Base-by-base conservation (phyloP, 2,797 vertebrate genomes). In the Sebastes minor region DNA sequence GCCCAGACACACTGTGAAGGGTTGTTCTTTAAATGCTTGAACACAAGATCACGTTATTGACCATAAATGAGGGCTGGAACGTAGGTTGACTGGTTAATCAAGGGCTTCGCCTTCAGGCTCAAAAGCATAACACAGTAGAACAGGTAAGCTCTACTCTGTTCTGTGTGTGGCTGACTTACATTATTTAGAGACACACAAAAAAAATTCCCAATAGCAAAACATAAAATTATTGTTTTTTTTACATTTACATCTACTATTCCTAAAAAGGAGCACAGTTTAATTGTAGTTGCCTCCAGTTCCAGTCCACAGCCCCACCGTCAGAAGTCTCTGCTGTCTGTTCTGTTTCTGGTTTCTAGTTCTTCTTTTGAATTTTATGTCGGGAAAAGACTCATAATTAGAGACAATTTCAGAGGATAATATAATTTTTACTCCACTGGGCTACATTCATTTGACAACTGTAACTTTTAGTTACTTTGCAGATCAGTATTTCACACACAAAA, bases 311-410 rank as follows among this genome's bases (percentile, higher is more conserved):
- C n/a, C 0, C 1, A 56, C 10, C 0, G 13, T 57, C 55, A 57
- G 22, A 57, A 8, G 23, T 57, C 53, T 55, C 22, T 55, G 10
- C 12, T 57, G 46, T 52, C 12, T 57, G 46, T 52, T 52, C 46
- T 52, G 42, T 16, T 46, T 16, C 16, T 46, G 18, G 46, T 52
- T 49, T 49, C 46, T 49, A 20, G 46, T 49, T 49, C 46, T 49
- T 49, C 14, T 49, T 49, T 0, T 0, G 46, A 0, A 49, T 49
- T 49, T 49, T 49, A 49, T 0, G 46, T 20, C 46, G 0, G 18
- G 46, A 52, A 52, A 52, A 57, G 23, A 57, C 23, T 23, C 22
- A 23, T 6, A 56, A 13, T 25, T 13, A 56, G 46, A 52, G 46
- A 52, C 53, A 23, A 56, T 25, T 25, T 56, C 55, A 52, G 46